A percentile compares a stretch with the other conserved stretches of the same genome.
Evolutionary conservation across 2,797 vertebrate genomes (phyloP).

Genomic region (Hipposideros larvatus): DNA sequence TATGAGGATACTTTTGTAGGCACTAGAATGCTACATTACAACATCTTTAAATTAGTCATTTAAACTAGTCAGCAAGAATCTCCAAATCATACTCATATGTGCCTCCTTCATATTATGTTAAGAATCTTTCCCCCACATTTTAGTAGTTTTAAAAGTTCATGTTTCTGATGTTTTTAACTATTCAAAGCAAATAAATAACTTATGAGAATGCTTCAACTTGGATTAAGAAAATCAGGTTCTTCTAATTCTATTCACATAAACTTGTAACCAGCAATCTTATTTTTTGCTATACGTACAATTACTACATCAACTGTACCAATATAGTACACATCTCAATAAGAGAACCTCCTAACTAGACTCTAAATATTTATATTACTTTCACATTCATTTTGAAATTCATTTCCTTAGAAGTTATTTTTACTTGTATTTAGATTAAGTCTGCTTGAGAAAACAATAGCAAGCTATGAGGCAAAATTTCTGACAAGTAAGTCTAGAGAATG

Average conservation of each 20-base stretch:
- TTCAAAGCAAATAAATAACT: slow-evolving; percentile 37
- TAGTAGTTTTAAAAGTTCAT: slow-evolving; percentile 39
- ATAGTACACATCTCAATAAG: slow-evolving; percentile 37
- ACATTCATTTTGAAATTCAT: slow-evolving; percentile 59
- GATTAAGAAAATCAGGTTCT: slow-evolving; percentile 64
- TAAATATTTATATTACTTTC: slow-evolving; percentile 76
- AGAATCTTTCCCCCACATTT: neutral
- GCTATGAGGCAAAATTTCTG: slow-evolving; percentile 28
- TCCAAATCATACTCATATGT: slow-evolving; percentile 20
- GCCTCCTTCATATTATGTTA: slow-evolving; percentile 9
- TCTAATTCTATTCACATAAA: slow-evolving; percentile 63
- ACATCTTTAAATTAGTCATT: slow-evolving; percentile 38
- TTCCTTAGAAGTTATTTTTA: slow-evolving; percentile 73
- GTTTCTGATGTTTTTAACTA: slow-evolving; percentile 58
- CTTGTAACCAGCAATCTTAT: slow-evolving; percentile 22
- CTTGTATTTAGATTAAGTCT: slow-evolving; percentile 59
- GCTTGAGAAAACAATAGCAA: slow-evolving; percentile 61
- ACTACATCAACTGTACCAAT: slow-evolving; percentile 53
- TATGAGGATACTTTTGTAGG: neutral
- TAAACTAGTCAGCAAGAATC: slow-evolving; percentile 24
- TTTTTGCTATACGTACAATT: slow-evolving; percentile 66
- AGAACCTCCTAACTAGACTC: slow-evolving; percentile 33
- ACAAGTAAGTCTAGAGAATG: slow-evolving; percentile 41
- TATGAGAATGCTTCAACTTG: slow-evolving; percentile 46
- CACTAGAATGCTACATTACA: slow-evolving; percentile 28